Percentiles rank a stretch among this genome's conserved stretches.
phyloP scores from a whole-genome alignment of 92 coral and sea anemone genomes.

The Anthopleura xanthogrammica region DNA sequence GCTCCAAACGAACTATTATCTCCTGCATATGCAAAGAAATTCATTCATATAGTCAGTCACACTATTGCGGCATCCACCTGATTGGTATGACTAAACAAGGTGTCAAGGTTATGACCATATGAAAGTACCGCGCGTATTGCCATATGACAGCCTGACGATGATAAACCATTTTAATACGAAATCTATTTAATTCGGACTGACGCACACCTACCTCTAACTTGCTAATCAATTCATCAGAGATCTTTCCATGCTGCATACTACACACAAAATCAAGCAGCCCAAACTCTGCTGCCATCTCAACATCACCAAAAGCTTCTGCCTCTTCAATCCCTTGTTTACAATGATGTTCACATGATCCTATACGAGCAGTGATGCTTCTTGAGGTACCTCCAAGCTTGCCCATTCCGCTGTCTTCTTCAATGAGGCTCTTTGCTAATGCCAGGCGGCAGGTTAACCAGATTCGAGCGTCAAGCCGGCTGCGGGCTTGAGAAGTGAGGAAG shows the following conservation, averaged over 20 bases:
- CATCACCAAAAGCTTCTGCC: conserved; percentile 93
- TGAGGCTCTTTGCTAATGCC: conserved; percentile 77
- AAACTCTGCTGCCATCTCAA: conserved; percentile 83
- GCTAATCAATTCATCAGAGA: conserved; percentile 57
- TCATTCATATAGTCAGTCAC: neutral
- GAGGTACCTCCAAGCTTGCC: conserved; percentile 88
- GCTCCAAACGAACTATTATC: conserved; percentile 60
- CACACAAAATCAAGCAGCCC: conserved; percentile 56
- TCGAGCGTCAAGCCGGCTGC: conserved; percentile 83
- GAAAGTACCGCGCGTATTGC: no score
- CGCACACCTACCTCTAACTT: conserved; percentile 12
- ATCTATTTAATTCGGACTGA: no score
- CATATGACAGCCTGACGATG: no score
- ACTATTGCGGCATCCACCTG: no score
- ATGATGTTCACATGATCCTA: conserved; percentile 88
- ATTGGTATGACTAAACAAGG: no score
- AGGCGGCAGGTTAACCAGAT: conserved; percentile 91
- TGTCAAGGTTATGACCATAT: no score
- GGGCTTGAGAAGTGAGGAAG: conserved; percentile 68
- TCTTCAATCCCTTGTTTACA: conserved; percentile 95
- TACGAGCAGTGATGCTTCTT: conserved; percentile 81
- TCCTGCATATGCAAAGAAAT: conserved; percentile 32
- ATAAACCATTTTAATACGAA: neutral
- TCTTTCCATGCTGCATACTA: conserved; percentile 74
- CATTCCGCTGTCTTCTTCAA: conserved; percentile 87